Evolutionary conservation across 2,113 vertebrate species (phyloP).

Genomic region (Salvelinus sp.): DNA sequence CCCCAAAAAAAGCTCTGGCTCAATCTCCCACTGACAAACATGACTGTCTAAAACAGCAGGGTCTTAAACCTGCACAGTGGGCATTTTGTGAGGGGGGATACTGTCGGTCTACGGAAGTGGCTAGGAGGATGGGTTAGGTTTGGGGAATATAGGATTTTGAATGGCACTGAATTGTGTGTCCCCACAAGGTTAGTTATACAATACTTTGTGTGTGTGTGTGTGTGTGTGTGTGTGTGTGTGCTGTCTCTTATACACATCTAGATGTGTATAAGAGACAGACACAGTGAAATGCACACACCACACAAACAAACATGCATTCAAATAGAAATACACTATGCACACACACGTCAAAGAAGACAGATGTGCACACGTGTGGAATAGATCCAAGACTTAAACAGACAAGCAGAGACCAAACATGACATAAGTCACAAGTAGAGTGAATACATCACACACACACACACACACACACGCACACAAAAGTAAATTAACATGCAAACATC

Average conservation of each 20-base stretch:
- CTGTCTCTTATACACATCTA: too few species aligned
- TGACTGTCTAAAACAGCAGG: too few species aligned
- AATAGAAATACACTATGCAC: background rate
- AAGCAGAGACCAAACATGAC: background rate
- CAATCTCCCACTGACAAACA: too few species aligned
- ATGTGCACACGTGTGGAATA: background rate
- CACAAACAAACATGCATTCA: background rate
- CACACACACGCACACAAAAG: background rate
- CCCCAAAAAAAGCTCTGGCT: too few species aligned
- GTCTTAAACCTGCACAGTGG: too few species aligned
- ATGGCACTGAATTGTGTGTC: background rate
- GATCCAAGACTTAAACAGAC: background rate
- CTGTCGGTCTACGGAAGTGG: too few species aligned
- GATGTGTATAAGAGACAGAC: too few species aligned
- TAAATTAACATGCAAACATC: background rate
- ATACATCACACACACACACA: background rate
- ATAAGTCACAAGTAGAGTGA: background rate
- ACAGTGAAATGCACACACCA: background rate
- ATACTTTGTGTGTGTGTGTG: background rate
- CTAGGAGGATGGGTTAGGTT: too few species aligned
- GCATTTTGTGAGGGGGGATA: too few species aligned
- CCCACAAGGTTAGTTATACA: background rate
- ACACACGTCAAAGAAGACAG: background rate
- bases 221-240: background rate
- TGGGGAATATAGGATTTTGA: too few species aligned